Base-by-base conservation (phyloP, 2,113 vertebrate genomes). In the Empidonax alnorum region DNA sequence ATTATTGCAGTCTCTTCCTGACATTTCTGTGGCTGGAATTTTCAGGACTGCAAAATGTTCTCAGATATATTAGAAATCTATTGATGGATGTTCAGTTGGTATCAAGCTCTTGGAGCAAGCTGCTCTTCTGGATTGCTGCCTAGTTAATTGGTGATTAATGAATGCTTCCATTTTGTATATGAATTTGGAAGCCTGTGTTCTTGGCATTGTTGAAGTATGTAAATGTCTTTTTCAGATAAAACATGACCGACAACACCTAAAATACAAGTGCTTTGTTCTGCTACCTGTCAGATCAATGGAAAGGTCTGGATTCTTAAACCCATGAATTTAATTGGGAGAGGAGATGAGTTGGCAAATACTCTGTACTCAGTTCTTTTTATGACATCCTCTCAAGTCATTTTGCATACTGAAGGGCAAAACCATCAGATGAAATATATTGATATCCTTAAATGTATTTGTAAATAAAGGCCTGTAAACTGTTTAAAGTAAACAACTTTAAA, bases 41-140 rank as follows among this genome's bases (percentile, higher is more conserved):
- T 94, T 77, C 74, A 53, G 69, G 95, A 86, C 84, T 27, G 22
- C 58, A 84, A 30, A 30, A 20, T 89, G 63, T 81, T 96, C 96
- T 95, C 71, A 84, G 63, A 72, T 92, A 62, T 59, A 63, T 28
- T 86, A 69, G 69, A 61, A 75, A 84, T 39, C 10, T 78, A 63
- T 87, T 97, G 97, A 95, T 90, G 93, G 84, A 84, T 91, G 59
- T 94, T 94, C 63, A 87, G 77, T 66, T 91, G 82, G 35, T 96
- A 90, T 75, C 68, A 85, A 90, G 81, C 71, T 92, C 82, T 95
- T 68, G n/a, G 49, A 90, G 63, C 81, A 95, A 94, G 44, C 67
- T 77, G 61, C 62, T 28, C 7, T 84, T 62, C 85, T 96, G 89
- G 89, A 85, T 59, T 78, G 63, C 61, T 93, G 92, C 96, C 90